Base-by-base conservation (phyloP, 1,140 invertebrate genomes). In the Macrotrachela quadricornifera region DNA sequence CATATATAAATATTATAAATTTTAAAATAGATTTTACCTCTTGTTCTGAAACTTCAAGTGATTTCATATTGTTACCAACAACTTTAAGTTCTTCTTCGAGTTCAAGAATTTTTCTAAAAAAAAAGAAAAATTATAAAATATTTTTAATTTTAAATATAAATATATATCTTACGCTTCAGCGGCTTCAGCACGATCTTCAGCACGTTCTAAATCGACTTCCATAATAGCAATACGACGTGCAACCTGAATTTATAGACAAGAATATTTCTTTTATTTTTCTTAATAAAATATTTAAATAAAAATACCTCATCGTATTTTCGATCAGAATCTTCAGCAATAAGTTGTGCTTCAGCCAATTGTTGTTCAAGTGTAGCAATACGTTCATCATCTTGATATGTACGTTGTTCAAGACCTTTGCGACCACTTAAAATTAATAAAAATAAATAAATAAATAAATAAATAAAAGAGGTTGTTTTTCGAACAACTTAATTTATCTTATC, bases 211-310 rank as follows among this genome's bases (percentile, higher is more conserved):
- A 77, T 99, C 94, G 72, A 92, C 92, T 78, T 99, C 94, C 80
- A 97, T 92, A 86, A 97, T 97, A 75, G 94, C 94, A 80, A 99
- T 83, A 80, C 99, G 99, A 87, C 92, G 91, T 78, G 94, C 91
- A 72, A 97, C 91, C 94, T 99, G 67, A 55, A 58, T 38, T 30
- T 10, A 53, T 43, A n/a, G n/a, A n/a, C 8, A 30, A 3, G 10
- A 11, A 49, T 3, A 41, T 18, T 50, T 50, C 3, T 4, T 30
- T 30, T 30, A 30, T 4, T 4, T 30, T 30, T 30, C 21, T 8
- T 30, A 36, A 40, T 36, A 61, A 37, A n/a, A n/a, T n/a, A n/a
- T n/a, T n/a, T n/a, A n/a, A n/a, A n/a, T n/a, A n/a, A n/a, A n/a
- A 41, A 56, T 78, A 94, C 94, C 90, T 99, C 94, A 84, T 99